These are phyloP conservation scores for Poecile montanus DNA, from an alignment of 2,797 vertebrate genomes.

Conservation along the genomic window DNA sequence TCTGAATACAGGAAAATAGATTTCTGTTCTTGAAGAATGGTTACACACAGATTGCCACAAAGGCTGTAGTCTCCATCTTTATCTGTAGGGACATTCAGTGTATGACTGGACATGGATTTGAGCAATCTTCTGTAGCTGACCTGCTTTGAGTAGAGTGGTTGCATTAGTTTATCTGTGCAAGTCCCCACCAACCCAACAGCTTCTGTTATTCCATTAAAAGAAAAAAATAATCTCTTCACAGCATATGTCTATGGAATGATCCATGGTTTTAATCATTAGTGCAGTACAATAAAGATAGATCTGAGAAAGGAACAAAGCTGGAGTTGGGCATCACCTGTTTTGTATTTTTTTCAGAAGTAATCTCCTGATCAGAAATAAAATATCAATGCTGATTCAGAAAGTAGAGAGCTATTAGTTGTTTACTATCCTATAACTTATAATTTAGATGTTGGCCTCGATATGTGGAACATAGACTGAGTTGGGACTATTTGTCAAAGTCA, in stretches of 20 bases:
- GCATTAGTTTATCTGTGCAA: not conserved
- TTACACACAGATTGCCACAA: not conserved
- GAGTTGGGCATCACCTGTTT: not conserved
- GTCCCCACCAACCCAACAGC: not conserved
- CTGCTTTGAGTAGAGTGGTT: not conserved
- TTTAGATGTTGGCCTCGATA: not conserved
- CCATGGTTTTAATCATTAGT: not conserved
- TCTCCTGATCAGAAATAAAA: not conserved
- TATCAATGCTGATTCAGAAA: not conserved
- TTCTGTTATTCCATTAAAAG: not conserved
- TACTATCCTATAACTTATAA: not conserved
- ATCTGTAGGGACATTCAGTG: not conserved
- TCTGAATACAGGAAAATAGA: not conserved
- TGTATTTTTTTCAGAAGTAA: not conserved
- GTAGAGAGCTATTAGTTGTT: not conserved
- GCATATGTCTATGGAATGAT: not conserved
- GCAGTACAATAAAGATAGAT: not conserved
- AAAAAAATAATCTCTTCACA: not conserved
- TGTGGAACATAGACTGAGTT: not conserved
- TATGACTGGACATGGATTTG: not conserved
- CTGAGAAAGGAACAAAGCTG: not conserved
- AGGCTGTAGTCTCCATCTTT: not conserved
- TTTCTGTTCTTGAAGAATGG: not conserved
- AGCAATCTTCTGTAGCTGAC: not conserved
- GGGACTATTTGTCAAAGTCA: not conserved